Conservation (phyloP, 2,113 vertebrate genomes). For the Epinephelus fuscoguttatus region DNA sequence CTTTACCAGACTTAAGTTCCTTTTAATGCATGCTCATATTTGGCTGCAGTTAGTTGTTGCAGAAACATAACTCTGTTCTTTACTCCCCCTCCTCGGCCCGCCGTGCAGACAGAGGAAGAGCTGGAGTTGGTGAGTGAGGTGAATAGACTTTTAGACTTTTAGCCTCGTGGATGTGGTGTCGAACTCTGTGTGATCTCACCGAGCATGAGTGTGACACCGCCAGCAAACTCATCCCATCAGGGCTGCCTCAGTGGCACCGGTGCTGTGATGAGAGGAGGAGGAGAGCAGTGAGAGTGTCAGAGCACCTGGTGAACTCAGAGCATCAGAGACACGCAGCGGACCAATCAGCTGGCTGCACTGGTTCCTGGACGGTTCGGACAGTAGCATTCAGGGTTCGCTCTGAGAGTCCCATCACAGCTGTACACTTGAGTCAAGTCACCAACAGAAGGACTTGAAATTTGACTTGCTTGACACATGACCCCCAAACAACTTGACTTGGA, state of each 20-base stretch:
- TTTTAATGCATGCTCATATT: conserved; percentile 5
- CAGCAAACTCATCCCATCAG: conserved; percentile 25
- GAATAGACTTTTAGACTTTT: conserved; percentile 76
- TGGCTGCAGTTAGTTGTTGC: conserved; percentile 18
- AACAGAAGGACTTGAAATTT: neutral
- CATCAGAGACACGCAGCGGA: neutral
- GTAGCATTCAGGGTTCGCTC: neutral
- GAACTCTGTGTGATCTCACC: conserved; percentile 63
- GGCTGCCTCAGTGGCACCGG: neutral
- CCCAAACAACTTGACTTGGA: neutral
- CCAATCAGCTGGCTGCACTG: conserved; percentile 40
- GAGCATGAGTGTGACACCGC: conserved; percentile 66
- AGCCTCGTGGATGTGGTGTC: conserved; percentile 70
- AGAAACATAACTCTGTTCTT: conserved; percentile 67
- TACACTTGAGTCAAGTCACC: neutral
- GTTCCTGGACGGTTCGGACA: neutral
- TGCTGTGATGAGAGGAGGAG: neutral
- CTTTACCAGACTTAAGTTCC: neutral
- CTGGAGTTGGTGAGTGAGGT: conserved; percentile 97
- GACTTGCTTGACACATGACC: neutral
- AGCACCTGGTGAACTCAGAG: conserved; percentile 16
- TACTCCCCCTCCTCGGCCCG: conserved; percentile 18
- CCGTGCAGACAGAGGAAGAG: conserved; percentile 94
- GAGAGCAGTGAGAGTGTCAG: neutral
- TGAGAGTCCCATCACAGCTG: neutral